Percentiles rank a stretch among this genome's conserved stretches.
These are phyloP conservation scores for Synanthedon tipuliformis DNA, from an alignment of 2,888 invertebrate species.

Conservation along the genomic window DNA sequence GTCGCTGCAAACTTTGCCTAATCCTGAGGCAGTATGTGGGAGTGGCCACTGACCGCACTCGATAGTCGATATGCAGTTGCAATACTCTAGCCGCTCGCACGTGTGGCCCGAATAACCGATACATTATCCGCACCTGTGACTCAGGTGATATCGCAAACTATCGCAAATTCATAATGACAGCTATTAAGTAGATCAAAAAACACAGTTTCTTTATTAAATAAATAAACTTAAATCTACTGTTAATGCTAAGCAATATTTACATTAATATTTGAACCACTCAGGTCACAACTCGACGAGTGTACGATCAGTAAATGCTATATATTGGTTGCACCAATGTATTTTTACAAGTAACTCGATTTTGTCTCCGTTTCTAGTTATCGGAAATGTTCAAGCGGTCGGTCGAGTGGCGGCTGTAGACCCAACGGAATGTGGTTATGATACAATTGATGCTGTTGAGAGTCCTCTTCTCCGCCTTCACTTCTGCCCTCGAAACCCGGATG, in stretches of 20 bases:
- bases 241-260: conserved; percentile 39
- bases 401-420: conserved; percentile 53
- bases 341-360: background rate
- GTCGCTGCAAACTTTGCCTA: background rate
- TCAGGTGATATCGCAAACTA: no score
- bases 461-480: conserved; percentile 24
- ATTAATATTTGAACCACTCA: conserved; percentile 1
- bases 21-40: background rate
- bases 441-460: conserved; percentile 19
- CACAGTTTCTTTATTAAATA: conserved; percentile 1
- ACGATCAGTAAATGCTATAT: conserved; percentile 6
- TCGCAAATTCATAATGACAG: background rate
- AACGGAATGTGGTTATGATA: conserved; percentile 60
- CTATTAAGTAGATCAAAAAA: background rate
- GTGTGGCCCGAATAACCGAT: conserved; percentile 6
- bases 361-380: conserved; percentile 21
- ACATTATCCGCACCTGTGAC: background rate
- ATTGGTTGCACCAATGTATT: background rate
- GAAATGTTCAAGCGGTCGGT: conserved; percentile 58
- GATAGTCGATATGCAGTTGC: background rate
- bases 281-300: background rate
- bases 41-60: background rate
- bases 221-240: conserved; percentile 22
- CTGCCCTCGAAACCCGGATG: conserved; percentile 43
- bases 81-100: conserved; percentile 4